Conservation (phyloP, 2,113 vertebrate genomes). For the Neodontobutis hainanensis region DNA sequence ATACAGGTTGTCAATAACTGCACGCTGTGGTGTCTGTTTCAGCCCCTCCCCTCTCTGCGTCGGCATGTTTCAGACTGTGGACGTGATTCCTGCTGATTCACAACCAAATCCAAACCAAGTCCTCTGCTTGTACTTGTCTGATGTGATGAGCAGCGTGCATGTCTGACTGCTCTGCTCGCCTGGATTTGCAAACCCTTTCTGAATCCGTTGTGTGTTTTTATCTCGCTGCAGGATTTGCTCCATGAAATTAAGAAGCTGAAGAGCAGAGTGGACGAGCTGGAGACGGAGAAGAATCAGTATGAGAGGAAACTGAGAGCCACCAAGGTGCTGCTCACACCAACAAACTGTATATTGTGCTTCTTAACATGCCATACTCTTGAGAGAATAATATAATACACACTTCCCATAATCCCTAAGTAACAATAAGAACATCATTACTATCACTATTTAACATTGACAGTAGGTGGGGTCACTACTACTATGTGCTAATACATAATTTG, state of each 20-base stretch:
- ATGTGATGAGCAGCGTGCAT: constrained; percentile 1
- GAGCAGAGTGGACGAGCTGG: constrained; percentile 91
- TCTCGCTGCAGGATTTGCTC: constrained; percentile 81
- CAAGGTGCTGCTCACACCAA: constrained; percentile 80
- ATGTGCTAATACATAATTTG: constrained; percentile 28
- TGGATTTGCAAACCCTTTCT: background rate
- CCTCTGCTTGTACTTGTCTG: background rate
- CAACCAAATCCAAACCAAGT: background rate
- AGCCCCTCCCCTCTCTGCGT: constrained; percentile 22
- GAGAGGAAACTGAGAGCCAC: constrained; percentile 93
- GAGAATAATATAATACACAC: no score
- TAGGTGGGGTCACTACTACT: background rate
- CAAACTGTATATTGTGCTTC: no score
- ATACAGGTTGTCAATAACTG: constrained; percentile 64
- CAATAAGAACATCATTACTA: no score
- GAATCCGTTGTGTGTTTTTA: constrained; percentile 24
- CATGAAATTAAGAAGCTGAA: constrained; percentile 88
- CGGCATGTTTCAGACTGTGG: constrained; percentile 34
- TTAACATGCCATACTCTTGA: no score
- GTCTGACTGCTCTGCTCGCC: background rate
- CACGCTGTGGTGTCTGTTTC: constrained; percentile 65
- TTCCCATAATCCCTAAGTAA: no score
- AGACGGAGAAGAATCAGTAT: constrained; percentile 90
- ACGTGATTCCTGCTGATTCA: constrained; percentile 12
- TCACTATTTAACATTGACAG: no score